Evolutionary conservation across 2,888 invertebrate genomes (phyloP), one percentile per base, ranked within the genome.

Genomic region (Lycia hirtaria): DNA sequence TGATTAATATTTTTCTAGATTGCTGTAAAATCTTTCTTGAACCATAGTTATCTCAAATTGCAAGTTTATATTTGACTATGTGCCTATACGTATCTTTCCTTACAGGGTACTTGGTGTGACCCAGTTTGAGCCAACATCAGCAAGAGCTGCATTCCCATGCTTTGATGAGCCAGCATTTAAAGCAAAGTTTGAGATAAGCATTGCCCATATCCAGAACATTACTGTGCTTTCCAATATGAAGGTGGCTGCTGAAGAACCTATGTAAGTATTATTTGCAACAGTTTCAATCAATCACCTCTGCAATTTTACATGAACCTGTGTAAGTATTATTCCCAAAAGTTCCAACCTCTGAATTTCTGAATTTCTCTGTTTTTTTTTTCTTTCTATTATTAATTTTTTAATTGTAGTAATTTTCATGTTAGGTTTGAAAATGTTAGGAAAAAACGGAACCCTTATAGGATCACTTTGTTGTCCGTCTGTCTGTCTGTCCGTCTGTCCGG

Each of bases 151-250:
- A 0, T 96, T 96, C 78, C 96, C 96, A 0, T 96, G 96, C 75
- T 96, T 96, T 76, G 96, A 96, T 73, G 96, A 96, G 72, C 95
- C 96, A 0, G 93, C 93, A 9, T 94, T 95, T 75, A 96, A 96
- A 85, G 95, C 96, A 10, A 93, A 93, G 63, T 96, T 96, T 80
- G 94, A 95, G 73, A 93, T 97, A 72, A 95, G 95, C 48, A 93
- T 96, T 17, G 94, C 94, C 2, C 94, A 95, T 70, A 92, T 93
- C 14, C 82, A 93, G 35, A 94, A 94, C 69, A 89, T 95, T 83
- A 93, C 93, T 22, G 94, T 93, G 0, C 81, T 96, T 15, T 95
- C 95, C 17, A 96, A 96, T 71, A 95, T 95, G 94, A 96, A 95
- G n/a, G 71, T 93, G 4, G 85, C 88, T 30, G 78, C 88, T 14